Evolutionary conservation across 2,113 vertebrate species (phyloP), one percentile per base, ranked within the genome.

Genomic region (Ranitomeya imitator): DNA sequence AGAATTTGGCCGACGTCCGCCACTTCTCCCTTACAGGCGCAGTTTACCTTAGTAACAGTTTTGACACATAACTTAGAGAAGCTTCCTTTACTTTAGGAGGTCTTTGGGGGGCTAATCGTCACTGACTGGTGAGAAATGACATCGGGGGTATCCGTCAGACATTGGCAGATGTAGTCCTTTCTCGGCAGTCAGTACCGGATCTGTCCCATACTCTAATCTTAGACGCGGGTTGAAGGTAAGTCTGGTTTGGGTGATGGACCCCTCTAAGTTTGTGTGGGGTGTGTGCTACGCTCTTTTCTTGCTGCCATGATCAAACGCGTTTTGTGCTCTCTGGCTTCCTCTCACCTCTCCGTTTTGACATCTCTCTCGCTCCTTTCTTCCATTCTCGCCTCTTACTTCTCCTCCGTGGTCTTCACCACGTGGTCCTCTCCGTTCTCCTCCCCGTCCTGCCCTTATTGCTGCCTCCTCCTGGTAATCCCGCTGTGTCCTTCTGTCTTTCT

Each of bases 301-400:
- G 55, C 79, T 60, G 54, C 57, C 31, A 45, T 26, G 26, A 26
- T 61, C 81, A 69, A 69, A 69, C 15, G 80, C 80, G 10, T 69
- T 54, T 16, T 84, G 65, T 84, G 79, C 63, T 71, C 67, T 84
- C 82, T 77, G 10, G 73, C 73, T 63, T 78, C 73, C 16, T 54
- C n/a, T 55, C 82, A 60, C 31, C 60, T 67, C 60, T 55, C 37
- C 9, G 37, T 63, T 63, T 69, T 54, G 26, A 59, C 37, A 12
- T 52, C 57, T 63, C 21, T 26, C 54, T 61, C n/a, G 15, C 65
- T 69, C 7, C 69, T 23, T 52, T 76, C 37, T 76, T 23, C n/a
- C 78, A 57, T 59, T 79, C n/a, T 57, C n/a, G 8, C 52, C 7
- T 12, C 78, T 60, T 1, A 1, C 11, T 16, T 12, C n/a, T 16